These are phyloP conservation scores for Phalacrocorax carbo DNA, from an alignment of 2,113 vertebrate genomes.

Conservation along the genomic window DNA sequence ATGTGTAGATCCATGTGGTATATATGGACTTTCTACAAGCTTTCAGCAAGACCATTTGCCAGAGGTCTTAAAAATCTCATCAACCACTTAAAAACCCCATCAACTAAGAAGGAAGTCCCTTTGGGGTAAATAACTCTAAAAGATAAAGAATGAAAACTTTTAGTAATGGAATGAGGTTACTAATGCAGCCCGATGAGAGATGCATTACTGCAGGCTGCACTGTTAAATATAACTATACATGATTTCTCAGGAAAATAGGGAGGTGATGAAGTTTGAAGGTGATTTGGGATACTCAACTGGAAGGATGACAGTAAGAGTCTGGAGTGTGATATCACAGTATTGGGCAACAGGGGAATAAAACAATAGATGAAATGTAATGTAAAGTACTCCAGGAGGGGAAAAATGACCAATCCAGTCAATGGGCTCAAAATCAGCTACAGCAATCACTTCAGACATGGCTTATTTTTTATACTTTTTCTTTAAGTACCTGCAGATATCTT, in stretches of 20 bases:
- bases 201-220: background rate
- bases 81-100: background rate
- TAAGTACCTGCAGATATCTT: background rate
- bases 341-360: background rate
- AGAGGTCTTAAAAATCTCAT: background rate
- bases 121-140: background rate
- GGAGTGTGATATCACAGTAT: background rate
- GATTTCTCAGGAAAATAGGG: background rate
- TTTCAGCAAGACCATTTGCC: background rate
- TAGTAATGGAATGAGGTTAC: background rate
- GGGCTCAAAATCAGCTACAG: background rate
- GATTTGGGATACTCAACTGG: background rate
- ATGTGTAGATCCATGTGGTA: background rate
- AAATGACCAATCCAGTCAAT: background rate
- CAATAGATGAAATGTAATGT: background rate
- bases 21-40: background rate
- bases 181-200: background rate
- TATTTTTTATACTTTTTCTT: background rate
- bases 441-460: background rate
- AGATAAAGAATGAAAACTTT: background rate
- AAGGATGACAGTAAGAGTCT: background rate
- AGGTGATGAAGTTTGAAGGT: background rate
- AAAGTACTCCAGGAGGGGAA: background rate
- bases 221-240: background rate
- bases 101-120: background rate